Conservation (phyloP, 2,888 invertebrate species). For the Sesia apiformis region DNA sequence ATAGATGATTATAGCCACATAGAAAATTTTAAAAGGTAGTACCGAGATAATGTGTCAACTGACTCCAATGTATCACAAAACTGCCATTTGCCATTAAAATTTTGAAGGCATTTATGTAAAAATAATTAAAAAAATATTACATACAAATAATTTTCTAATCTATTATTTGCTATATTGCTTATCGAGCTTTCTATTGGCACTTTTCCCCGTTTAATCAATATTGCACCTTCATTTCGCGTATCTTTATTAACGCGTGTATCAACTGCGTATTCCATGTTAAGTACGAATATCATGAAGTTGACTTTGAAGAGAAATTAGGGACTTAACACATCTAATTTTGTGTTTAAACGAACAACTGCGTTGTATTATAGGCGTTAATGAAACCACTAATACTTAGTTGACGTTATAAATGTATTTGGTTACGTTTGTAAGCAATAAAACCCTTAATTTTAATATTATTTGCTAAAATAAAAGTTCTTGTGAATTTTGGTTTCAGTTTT, state of each 20-base stretch:
- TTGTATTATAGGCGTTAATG: slow-evolving; percentile 19
- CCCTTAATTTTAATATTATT: too few relatives aligned
- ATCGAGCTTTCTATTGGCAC: too few relatives aligned
- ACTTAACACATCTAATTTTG: slow-evolving; percentile 45
- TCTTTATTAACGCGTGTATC: slow-evolving; percentile 12
- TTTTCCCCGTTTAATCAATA: not conserved
- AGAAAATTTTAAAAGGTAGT: too few relatives aligned
- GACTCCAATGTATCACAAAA: not conserved
- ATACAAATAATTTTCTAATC: too few relatives aligned
- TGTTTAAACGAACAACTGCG: slow-evolving; percentile 35
- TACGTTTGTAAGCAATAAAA: too few relatives aligned
- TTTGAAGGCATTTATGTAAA: not conserved
- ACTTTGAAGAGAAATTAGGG: slow-evolving; percentile 55
- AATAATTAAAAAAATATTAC: not conserved
- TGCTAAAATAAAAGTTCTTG: too few relatives aligned
- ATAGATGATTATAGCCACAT: too few relatives aligned
- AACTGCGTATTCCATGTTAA: slow-evolving; percentile 5
- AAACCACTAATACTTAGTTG: slow-evolving; percentile 10
- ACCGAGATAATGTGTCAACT: too few relatives aligned
- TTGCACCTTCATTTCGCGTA: slow-evolving; percentile 19
- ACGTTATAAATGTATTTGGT: not conserved
- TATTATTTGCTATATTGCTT: too few relatives aligned
- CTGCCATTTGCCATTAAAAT: not conserved
- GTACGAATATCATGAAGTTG: slow-evolving; percentile 46
- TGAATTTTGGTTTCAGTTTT: too few relatives aligned